Percentiles rank a stretch among this genome's conserved stretches.
These are phyloP conservation scores for Wiebesia pumilae DNA, from an alignment of 1,140 invertebrate genomes.

Conservation along the genomic window DNA sequence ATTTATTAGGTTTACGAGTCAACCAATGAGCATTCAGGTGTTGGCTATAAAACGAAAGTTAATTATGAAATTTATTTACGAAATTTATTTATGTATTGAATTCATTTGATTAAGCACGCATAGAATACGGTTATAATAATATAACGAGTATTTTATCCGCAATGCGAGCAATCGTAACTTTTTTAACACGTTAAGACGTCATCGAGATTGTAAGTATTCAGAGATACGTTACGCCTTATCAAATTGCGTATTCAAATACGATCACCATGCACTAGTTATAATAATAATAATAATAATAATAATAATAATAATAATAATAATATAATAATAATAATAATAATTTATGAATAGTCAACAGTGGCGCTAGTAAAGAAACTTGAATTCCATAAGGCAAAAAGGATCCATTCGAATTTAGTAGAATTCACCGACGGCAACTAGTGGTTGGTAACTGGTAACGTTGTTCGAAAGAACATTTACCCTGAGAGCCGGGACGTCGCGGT, in stretches of 20 bases:
- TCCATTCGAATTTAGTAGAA: conserved; percentile 39
- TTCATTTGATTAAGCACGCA: background rate
- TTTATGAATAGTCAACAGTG: background rate
- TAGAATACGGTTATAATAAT: too few relatives aligned
- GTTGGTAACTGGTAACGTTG: background rate
- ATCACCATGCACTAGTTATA: too few relatives aligned
- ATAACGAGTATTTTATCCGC: too few relatives aligned
- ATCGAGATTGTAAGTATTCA: too few relatives aligned
- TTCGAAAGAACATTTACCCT: conserved; percentile 66
- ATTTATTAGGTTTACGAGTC: background rate
- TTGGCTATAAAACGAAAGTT: background rate
- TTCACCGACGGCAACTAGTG: background rate
- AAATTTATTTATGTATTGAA: background rate
- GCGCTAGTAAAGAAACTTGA: background rate
- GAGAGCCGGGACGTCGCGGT: conserved; percentile 73
- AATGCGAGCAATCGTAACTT: too few relatives aligned
- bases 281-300: too few relatives aligned
- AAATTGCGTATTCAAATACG: background rate
- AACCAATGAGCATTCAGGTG: background rate
- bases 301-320: too few relatives aligned
- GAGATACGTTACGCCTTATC: background rate
- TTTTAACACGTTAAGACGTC: too few relatives aligned
- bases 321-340: background rate
- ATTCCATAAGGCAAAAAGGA: conserved; percentile 43
- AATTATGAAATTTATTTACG: background rate